phyloP scores from a whole-genome alignment of 2,888 invertebrate species.

The Pyrrhosoma nymphula region DNA sequence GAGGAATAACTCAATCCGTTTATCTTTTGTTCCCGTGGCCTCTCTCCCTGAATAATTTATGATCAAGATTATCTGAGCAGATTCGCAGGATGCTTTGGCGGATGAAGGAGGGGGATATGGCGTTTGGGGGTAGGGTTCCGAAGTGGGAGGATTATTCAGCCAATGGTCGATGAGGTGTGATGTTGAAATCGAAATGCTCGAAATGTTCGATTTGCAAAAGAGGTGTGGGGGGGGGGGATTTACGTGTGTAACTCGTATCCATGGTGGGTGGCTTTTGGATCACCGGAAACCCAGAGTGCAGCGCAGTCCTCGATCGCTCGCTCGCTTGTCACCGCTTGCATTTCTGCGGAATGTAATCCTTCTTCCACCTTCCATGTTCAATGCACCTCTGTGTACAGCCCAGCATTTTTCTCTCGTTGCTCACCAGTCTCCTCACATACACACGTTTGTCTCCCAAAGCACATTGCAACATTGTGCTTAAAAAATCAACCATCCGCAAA shows the following conservation, averaged over 20 bases:
- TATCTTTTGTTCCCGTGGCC: background rate
- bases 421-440: background rate
- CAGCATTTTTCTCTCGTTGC: background rate
- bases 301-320: background rate
- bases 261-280: background rate
- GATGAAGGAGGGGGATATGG: background rate
- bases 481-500: no score
- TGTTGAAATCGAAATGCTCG: constrained; percentile 16
- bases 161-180: constrained; percentile 39
- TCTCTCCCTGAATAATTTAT: constrained; percentile 29
- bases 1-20: constrained; percentile 32
- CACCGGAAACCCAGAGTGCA: background rate
- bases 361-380: background rate
- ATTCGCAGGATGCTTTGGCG: background rate
- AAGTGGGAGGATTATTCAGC: background rate
- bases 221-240: background rate
- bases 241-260: background rate
- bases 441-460: background rate
- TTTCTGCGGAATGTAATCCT: background rate
- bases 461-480: no score
- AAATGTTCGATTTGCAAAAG: background rate
- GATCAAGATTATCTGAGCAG: constrained; percentile 39
- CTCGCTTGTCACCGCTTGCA: background rate
- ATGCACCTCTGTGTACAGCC: background rate
- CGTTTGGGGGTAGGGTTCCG: background rate